phyloP scores from a whole-genome alignment of 2,113 vertebrate species.

The Phasianus colchicus region DNA sequence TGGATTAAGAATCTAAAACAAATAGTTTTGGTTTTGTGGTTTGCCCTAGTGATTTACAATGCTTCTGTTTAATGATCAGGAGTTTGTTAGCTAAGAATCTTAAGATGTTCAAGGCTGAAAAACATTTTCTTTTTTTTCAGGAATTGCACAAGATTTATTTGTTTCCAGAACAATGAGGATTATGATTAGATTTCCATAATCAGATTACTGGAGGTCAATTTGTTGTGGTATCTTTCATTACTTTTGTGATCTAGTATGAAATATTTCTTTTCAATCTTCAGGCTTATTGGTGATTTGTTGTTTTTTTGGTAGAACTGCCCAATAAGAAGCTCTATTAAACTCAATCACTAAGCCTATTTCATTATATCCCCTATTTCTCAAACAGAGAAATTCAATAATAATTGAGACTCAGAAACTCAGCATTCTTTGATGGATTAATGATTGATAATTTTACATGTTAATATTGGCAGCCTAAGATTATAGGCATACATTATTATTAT shows the following conservation, averaged over 20 bases:
- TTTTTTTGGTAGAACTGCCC: constrained; percentile 27
- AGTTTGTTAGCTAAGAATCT: neutral
- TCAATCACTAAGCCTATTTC: constrained; percentile 51
- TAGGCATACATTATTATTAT: constrained; percentile 59
- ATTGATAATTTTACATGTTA: constrained; percentile 75
- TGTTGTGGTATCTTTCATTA: neutral
- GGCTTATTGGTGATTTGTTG: neutral
- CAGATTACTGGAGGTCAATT: neutral
- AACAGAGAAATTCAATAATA: constrained; percentile 65
- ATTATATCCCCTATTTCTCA: constrained; percentile 58
- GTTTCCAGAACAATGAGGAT: neutral
- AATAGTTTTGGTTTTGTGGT: neutral
- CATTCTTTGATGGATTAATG: constrained; percentile 71
- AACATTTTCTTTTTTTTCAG: neutral
- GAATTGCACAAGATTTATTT: neutral
- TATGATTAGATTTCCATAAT: neutral
- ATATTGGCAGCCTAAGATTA: constrained; percentile 71
- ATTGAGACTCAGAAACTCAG: constrained; percentile 55
- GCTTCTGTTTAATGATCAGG: neutral
- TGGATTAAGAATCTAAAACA: neutral
- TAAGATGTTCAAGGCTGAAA: neutral
- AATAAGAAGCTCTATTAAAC: constrained; percentile 36
- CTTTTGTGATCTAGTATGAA: constrained; percentile 19
- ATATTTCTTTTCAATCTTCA: constrained; percentile 24
- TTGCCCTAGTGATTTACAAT: neutral